Evolutionary conservation across 2,797 vertebrate species (phyloP), one percentile per base, ranked within the genome.

Genomic region (Iguana delicatissima): DNA sequence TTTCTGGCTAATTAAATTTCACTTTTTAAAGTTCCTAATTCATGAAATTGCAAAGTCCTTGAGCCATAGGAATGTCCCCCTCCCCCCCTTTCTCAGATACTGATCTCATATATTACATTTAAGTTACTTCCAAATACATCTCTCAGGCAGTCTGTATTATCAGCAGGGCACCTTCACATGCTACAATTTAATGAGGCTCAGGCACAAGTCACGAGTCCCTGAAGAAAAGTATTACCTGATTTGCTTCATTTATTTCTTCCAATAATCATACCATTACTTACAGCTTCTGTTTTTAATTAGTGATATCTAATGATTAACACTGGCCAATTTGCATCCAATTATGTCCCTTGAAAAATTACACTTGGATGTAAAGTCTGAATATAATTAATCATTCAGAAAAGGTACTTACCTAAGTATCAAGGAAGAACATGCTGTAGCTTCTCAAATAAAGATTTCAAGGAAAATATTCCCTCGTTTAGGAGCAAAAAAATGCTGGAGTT

Each of bases 241-340:
- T 92, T 89, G 92, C 91, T 96, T 96, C 96, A 96, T 96, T 97
- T 97, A 95, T 96, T 97, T 96, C 92, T 95, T 96, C 96, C 93
- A 96, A 95, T 97, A 96, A 97, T 96, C 96, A 96, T 96, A 96
- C 93, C 91, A 97, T 96, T 95, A 95, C 96, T 93, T 96, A 94
- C 89, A 96, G 95, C 92, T 97, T 96, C 96, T 96, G 93, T 94
- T 97, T 97, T 97, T 96, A 97, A 97, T 97, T 97, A 97, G 94
- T 95, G 87, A 90, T 92, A 96, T 94, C 92, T 97, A 97, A 96
- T 96, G 95, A 97, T 97, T 96, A 97, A 96, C 94, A 96, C 90
- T 94, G 92, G 91, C 88, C 95, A 96, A 97, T 97, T 97, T 97
- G 93, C 94, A 96, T 97, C 93, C 96, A 96, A 95, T 97, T 97